A percentile compares a stretch with the other conserved stretches of the same genome.
Conservation (phyloP, 2,888 invertebrate genomes). For the Hirudinaria manillensis region DNA sequence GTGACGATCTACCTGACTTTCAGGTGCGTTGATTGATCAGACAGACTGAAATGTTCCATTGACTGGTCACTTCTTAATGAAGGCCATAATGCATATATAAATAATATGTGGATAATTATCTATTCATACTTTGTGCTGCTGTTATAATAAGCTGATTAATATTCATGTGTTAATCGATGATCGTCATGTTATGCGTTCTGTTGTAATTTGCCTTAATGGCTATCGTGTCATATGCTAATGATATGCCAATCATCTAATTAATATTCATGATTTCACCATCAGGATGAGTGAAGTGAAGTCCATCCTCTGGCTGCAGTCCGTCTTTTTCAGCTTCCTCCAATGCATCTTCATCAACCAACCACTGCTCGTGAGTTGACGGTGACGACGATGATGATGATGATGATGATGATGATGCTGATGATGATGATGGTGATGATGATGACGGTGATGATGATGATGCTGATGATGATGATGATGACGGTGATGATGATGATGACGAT, state of each 20-base stretch:
- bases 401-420: slow-evolving; percentile 30
- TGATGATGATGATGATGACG: slow-evolving; percentile 23
- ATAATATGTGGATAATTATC: too few species aligned
- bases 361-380: slow-evolving; percentile 44
- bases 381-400: slow-evolving; percentile 31
- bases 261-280: slow-evolving; percentile 19
- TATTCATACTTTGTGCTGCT: too few species aligned
- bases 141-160: too few species aligned
- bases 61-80: neutral
- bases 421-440: slow-evolving; percentile 10
- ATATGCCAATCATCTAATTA: too few species aligned
- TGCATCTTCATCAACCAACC: slow-evolving; percentile 52
- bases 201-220: too few species aligned
- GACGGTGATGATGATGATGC: slow-evolving; percentile 10
- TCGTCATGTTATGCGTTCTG: too few species aligned
- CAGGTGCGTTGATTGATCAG: slow-evolving; percentile 42
- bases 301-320: slow-evolving; percentile 50
- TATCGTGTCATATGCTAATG: too few species aligned
- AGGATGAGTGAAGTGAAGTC: slow-evolving; percentile 50
- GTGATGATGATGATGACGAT: slow-evolving; percentile 19
- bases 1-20: slow-evolving; percentile 49
- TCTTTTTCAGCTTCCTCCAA: slow-evolving; percentile 50
- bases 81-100: neutral
- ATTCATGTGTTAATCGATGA: too few species aligned
- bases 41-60: neutral